phyloP scores from a whole-genome alignment of 1,140 invertebrate species.

The Steinernema khuongi region DNA sequence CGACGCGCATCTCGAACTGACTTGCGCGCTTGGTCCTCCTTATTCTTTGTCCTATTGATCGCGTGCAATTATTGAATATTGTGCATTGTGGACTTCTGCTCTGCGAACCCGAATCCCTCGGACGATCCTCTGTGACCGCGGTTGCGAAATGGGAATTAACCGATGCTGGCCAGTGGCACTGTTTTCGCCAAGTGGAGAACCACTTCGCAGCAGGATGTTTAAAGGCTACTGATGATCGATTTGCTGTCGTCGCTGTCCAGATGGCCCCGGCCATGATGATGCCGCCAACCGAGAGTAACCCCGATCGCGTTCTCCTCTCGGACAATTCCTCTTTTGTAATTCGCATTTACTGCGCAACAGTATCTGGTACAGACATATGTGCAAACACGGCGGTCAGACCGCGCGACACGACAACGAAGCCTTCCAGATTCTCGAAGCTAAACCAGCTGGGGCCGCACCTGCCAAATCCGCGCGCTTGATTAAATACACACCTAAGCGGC shows the following conservation, averaged over 20 bases:
- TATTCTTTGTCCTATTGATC: neutral
- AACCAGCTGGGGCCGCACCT: conserved; percentile 1
- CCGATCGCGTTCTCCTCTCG: no score
- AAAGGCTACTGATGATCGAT: neutral
- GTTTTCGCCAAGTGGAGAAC: neutral
- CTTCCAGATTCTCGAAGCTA: neutral
- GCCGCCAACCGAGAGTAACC: neutral
- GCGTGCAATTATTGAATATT: neutral
- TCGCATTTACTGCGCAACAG: no score
- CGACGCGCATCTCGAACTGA: neutral
- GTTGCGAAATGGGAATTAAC: no score
- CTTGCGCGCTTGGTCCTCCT: neutral
- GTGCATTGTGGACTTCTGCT: neutral
- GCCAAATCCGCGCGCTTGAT: conserved; percentile 10
- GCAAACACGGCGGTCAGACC: neutral
- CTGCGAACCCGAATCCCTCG: no score
- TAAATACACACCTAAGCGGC: conserved; percentile 5
- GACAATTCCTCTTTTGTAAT: no score
- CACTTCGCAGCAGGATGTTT: neutral
- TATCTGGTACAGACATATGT: neutral
- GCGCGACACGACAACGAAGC: neutral
- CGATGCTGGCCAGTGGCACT: no score
- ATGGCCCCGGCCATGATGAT: neutral
- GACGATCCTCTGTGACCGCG: no score
- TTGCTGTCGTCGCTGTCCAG: conserved; percentile 1